Evolutionary conservation across 2,797 vertebrate species (phyloP).

Genomic region (Coccyzus lansbergi): DNA sequence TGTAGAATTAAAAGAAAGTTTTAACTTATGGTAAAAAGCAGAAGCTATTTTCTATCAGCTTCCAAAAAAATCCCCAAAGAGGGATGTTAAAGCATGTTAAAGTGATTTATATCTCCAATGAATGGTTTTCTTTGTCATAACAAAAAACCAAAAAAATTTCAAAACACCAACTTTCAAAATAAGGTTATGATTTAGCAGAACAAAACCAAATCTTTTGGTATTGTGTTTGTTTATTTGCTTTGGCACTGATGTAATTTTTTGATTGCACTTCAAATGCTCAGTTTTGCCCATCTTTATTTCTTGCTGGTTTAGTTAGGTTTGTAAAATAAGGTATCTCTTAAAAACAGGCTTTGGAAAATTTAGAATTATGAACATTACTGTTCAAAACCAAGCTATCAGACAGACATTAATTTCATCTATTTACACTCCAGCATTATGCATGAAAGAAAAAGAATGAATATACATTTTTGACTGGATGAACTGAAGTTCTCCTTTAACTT

Average conservation of each 20-base stretch:
- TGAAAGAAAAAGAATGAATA: background rate
- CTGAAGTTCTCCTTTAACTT: background rate
- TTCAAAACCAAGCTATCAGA: background rate
- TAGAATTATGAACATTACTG: background rate
- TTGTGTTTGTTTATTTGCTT: slow-evolving; percentile 54
- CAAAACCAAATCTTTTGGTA: slow-evolving; percentile 25
- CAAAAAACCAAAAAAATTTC: slow-evolving; percentile 29
- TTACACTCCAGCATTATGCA: background rate
- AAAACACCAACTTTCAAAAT: slow-evolving; percentile 32
- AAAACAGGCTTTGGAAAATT: background rate
- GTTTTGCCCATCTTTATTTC: background rate
- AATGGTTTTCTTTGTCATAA: slow-evolving; percentile 1
- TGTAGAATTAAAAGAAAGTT: background rate
- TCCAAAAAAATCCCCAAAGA: background rate
- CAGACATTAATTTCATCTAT: background rate
- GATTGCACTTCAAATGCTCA: background rate
- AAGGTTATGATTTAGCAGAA: slow-evolving; percentile 45
- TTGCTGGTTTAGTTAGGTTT: background rate
- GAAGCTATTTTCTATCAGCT: background rate
- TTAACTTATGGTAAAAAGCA: background rate
- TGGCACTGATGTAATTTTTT: background rate
- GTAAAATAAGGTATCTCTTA: background rate
- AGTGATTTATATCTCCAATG: background rate
- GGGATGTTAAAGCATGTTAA: too few relatives aligned
- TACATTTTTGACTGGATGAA: background rate